Evolutionary conservation across 1,140 invertebrate genomes (phyloP).

Genomic region (Monochamus saltuarius): DNA sequence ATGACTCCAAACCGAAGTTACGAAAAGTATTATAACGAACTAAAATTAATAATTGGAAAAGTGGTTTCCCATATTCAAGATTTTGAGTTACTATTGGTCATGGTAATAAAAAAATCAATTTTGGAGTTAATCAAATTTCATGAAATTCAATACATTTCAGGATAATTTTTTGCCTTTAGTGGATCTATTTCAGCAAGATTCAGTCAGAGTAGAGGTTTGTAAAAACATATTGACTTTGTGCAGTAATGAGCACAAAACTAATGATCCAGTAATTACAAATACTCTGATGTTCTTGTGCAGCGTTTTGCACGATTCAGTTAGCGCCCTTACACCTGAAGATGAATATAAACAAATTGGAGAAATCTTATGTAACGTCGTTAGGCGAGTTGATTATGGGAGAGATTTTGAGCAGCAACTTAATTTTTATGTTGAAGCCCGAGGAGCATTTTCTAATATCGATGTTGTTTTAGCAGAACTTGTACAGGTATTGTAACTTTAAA

Average conservation of each 20-base stretch:
- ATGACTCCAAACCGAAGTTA: slow-evolving; percentile 68
- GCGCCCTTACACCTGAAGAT: slow-evolving; percentile 90
- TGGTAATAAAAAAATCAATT: slow-evolving; percentile 57
- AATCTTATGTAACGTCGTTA: slow-evolving; percentile 79
- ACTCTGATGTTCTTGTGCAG: slow-evolving; percentile 83
- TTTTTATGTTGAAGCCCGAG: slow-evolving; percentile 91
- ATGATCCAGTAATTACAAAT: slow-evolving; percentile 84
- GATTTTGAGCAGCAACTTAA: slow-evolving; percentile 89
- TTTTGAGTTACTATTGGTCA: slow-evolving; percentile 73
- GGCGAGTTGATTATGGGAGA: slow-evolving; percentile 75
- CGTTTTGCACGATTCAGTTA: slow-evolving; percentile 89
- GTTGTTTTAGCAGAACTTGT: slow-evolving; percentile 80
- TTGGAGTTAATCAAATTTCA: background rate
- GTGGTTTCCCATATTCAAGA: slow-evolving; percentile 73
- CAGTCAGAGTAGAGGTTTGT: slow-evolving; percentile 77
- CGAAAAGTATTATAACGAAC: slow-evolving; percentile 76
- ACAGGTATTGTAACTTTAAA: no score
- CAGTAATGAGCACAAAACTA: slow-evolving; percentile 56
- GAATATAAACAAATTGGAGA: slow-evolving; percentile 84
- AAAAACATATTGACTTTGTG: slow-evolving; percentile 78
- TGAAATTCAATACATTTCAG: slow-evolving; percentile 55
- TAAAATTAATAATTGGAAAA: slow-evolving; percentile 76
- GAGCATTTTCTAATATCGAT: slow-evolving; percentile 87
- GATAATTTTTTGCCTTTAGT: slow-evolving; percentile 88
- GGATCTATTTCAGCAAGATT: slow-evolving; percentile 86